phyloP scores from a whole-genome alignment of 2,888 invertebrate species.

The Polyploca ridens region DNA sequence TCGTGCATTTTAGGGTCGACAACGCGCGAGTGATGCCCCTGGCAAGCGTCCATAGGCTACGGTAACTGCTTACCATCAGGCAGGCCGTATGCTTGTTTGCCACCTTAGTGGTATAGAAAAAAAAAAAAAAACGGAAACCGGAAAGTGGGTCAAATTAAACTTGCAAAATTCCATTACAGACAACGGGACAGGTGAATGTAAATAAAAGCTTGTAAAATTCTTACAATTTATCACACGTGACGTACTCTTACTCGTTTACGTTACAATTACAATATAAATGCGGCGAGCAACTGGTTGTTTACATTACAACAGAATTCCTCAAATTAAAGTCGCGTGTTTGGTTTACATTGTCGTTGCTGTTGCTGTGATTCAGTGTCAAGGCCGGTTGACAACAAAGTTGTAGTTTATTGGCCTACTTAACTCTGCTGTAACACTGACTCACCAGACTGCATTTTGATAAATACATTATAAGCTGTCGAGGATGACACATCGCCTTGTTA shows the following conservation, averaged over 20 bases:
- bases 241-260: slow-evolving; percentile 17
- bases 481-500: background rate
- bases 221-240: background rate
- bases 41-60: too few relatives aligned
- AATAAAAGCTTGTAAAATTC: too few relatives aligned
- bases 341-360: slow-evolving; percentile 33
- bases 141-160: too few relatives aligned
- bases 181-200: too few relatives aligned
- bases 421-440: slow-evolving; percentile 13
- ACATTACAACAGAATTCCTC: slow-evolving; percentile 42
- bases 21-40: too few relatives aligned
- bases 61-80: too few relatives aligned
- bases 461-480: background rate
- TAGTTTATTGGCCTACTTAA: slow-evolving; percentile 16
- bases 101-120: background rate
- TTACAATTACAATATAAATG: slow-evolving; percentile 24
- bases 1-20: too few relatives aligned
- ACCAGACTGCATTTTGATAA: slow-evolving; percentile 8
- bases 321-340: slow-evolving; percentile 40
- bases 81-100: too few relatives aligned
- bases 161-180: too few relatives aligned
- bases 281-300: slow-evolving; percentile 35
- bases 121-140: too few relatives aligned
- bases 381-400: slow-evolving; percentile 25
- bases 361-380: slow-evolving; percentile 35